Percentiles rank a stretch among this genome's conserved stretches.
Evolutionary conservation across 2,888 invertebrate species (phyloP).

Genomic region (Ptilodon capucinus): DNA sequence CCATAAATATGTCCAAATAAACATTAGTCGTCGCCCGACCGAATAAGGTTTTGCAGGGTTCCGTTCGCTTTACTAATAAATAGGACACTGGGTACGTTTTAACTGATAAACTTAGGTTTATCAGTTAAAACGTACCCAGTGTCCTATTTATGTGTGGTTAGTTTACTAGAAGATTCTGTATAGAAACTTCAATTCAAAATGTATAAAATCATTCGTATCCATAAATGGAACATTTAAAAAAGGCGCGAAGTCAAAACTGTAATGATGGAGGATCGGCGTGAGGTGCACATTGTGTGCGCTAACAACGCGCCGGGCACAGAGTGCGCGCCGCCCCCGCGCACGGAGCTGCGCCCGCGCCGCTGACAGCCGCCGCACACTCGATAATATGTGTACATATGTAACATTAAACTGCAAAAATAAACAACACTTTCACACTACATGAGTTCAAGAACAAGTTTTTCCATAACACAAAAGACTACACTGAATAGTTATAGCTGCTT

Average conservation of each 20-base stretch:
- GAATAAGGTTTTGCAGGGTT: slow-evolving; percentile 66
- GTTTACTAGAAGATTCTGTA: no score
- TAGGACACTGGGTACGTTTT: slow-evolving; percentile 1
- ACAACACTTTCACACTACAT: slow-evolving; percentile 82
- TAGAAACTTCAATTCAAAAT: slow-evolving; percentile 2
- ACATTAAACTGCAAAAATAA: slow-evolving; percentile 83
- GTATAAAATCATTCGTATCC: neutral
- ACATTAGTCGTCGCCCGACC: slow-evolving; percentile 74
- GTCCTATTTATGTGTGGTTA: no score
- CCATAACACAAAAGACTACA: slow-evolving; percentile 83
- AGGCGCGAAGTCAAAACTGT: slow-evolving; percentile 42
- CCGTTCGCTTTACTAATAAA: slow-evolving; percentile 48
- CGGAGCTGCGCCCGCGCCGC: slow-evolving; percentile 29
- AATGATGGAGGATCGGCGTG: slow-evolving; percentile 53
- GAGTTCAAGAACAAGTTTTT: slow-evolving; percentile 83
- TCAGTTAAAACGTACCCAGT: no score
- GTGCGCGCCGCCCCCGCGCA: slow-evolving; percentile 18
- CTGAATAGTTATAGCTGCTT: slow-evolving; percentile 83
- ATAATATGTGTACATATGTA: slow-evolving; percentile 83
- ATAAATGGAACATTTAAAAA: slow-evolving; percentile 3
- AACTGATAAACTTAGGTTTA: no score
- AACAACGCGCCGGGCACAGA: slow-evolving; percentile 58
- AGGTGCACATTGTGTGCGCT: slow-evolving; percentile 61
- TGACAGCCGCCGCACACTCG: slow-evolving; percentile 72
- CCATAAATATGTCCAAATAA: slow-evolving; percentile 84